A percentile compares a stretch with the other conserved stretches of the same genome.
phyloP scores from a whole-genome alignment of 2,888 invertebrate species.

The Amphimallon solstitiale region DNA sequence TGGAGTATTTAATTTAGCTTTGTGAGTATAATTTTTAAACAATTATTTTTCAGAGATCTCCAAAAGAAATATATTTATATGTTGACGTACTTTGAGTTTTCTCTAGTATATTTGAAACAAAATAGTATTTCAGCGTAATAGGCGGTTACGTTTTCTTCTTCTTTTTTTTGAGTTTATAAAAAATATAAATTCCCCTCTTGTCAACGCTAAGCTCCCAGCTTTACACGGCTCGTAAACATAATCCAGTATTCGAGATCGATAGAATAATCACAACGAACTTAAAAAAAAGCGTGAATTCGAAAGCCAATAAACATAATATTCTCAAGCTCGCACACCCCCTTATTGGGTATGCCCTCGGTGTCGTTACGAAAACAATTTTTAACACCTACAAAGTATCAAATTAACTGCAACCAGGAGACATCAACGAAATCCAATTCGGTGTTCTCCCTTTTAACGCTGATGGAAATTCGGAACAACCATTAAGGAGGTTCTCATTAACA shows the following conservation, averaged over 20 bases:
- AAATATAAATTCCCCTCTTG: slow-evolving; percentile 9
- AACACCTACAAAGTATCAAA: slow-evolving; percentile 36
- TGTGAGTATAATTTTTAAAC: too few relatives aligned
- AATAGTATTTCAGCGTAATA: slow-evolving; percentile 10
- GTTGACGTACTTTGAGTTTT: too few relatives aligned
- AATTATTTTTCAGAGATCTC: too few relatives aligned
- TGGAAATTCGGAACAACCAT: slow-evolving; percentile 34
- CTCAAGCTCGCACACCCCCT: too few relatives aligned
- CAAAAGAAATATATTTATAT: too few relatives aligned
- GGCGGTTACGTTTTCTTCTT: too few relatives aligned
- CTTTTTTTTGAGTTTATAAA: slow-evolving; percentile 4
- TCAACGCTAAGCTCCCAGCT: slow-evolving; percentile 19
- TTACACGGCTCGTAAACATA: slow-evolving; percentile 18
- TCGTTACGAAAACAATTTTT: slow-evolving; percentile 6
- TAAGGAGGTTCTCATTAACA: slow-evolving; percentile 38
- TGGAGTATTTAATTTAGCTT: too few relatives aligned
- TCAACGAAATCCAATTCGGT: slow-evolving; percentile 15
- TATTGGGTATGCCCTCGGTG: not conserved
- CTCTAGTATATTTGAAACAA: slow-evolving; percentile 7
- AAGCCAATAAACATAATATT: not conserved
- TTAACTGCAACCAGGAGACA: slow-evolving; percentile 30
- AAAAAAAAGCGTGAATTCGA: not conserved
- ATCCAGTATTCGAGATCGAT: slow-evolving; percentile 8
- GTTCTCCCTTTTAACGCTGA: slow-evolving; percentile 34
- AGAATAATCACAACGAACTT: not conserved